phyloP scores from a whole-genome alignment of 2,113 vertebrate genomes.

The Monopterus albus region DNA sequence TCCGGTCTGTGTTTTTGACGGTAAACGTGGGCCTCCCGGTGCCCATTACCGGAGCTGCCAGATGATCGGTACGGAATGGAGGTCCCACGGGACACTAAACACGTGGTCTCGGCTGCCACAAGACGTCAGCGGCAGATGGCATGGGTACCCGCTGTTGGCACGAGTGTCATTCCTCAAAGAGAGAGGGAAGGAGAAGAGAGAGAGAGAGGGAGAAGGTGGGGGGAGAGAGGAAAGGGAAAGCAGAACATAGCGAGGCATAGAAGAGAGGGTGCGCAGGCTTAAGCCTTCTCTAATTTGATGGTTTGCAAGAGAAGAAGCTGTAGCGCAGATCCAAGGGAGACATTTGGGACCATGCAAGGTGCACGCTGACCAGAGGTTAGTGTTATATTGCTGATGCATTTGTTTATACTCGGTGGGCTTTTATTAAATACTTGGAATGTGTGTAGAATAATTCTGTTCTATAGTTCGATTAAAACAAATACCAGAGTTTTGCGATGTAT shows the following conservation, averaged over 20 bases:
- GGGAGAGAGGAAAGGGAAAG: constrained; percentile 80
- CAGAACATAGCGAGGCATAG: constrained; percentile 77
- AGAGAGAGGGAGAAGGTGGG: constrained; percentile 74
- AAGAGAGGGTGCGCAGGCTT: constrained; percentile 82
- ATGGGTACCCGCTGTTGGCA: constrained; percentile 99
- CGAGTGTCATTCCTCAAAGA: constrained; percentile 98
- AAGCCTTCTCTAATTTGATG: constrained; percentile 82
- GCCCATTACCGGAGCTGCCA: constrained; percentile 98
- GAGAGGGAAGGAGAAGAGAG: constrained; percentile 79
- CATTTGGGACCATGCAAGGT: constrained; percentile 91
- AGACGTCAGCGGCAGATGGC: constrained; percentile 99
- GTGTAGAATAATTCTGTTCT: no score
- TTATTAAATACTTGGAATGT: no score
- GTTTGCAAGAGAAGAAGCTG: constrained; percentile 87
- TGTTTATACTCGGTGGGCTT: no score
- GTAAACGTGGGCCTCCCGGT: constrained; percentile 97
- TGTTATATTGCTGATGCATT: no score
- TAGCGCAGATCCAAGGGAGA: constrained; percentile 87
- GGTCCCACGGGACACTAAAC: constrained; percentile 93
- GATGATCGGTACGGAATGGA: constrained; percentile 97
- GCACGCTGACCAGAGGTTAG: constrained; percentile 93
- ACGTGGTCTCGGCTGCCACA: constrained; percentile 96
- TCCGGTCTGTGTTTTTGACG: constrained; percentile 92
- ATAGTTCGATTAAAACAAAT: no score
- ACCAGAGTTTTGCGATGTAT: no score